Evolutionary conservation across 1,140 invertebrate genomes (phyloP).

Genomic region (Mamestra configurata): DNA sequence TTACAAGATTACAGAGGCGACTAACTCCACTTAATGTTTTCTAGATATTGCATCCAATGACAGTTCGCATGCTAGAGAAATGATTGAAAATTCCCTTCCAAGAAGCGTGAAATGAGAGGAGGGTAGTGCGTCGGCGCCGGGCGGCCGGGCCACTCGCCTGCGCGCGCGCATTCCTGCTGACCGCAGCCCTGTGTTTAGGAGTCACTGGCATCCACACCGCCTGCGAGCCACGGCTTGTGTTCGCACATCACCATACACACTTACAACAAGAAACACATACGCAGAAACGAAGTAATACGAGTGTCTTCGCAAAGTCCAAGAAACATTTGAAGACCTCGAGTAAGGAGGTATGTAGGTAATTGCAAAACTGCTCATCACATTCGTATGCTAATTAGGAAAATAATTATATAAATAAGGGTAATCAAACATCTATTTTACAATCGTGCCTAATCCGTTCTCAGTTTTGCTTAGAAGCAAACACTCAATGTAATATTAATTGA

Average conservation of each 20-base stretch:
- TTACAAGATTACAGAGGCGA: slow-evolving; percentile 56
- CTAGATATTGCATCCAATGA: slow-evolving; percentile 76
- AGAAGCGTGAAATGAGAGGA: slow-evolving; percentile 82
- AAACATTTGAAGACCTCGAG: background rate
- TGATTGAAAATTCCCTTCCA: slow-evolving; percentile 82
- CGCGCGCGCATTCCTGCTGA: slow-evolving; percentile 74
- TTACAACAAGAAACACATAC: background rate
- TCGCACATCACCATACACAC: slow-evolving; percentile 25
- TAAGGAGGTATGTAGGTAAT: background rate
- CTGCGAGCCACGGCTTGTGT: slow-evolving; percentile 42
- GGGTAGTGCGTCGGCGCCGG: slow-evolving; percentile 67
- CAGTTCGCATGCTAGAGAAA: slow-evolving; percentile 72
- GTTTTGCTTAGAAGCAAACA: background rate
- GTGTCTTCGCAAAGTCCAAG: background rate
- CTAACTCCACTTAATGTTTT: slow-evolving; percentile 61
- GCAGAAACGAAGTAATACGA: background rate
- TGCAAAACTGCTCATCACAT: slow-evolving; percentile 9
- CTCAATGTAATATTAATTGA: background rate
- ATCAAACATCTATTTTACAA: background rate
- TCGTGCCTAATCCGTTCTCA: background rate
- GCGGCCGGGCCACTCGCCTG: slow-evolving; percentile 58
- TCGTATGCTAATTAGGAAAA: slow-evolving; percentile 18
- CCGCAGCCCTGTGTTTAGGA: slow-evolving; percentile 81
- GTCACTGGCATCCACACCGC: slow-evolving; percentile 58
- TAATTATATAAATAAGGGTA: background rate